Evolutionary conservation across 2,797 vertebrate species (phyloP), one percentile per base, ranked within the genome.

Genomic region (Halcyon chelicuti): DNA sequence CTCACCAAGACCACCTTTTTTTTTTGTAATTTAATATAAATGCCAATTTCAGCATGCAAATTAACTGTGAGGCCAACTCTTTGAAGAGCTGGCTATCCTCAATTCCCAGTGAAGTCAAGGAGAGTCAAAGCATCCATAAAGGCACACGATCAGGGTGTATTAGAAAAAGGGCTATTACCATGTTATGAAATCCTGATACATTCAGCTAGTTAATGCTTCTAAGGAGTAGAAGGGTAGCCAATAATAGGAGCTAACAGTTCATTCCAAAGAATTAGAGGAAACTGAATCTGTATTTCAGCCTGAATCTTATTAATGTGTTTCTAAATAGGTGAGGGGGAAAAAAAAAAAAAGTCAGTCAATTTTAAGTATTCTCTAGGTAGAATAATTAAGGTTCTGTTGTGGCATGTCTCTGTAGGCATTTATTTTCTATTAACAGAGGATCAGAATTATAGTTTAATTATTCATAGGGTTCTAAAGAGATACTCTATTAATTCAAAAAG

Each of bases 391-490:
- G 16, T 8, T 95, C 58, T 35, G 5, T 67, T 63, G 39, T 74
- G 61, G 76, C 40, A 77, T 7, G 37, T 61, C 87, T 77, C 78
- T 19, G 11, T n/a, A 67, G 88, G 44, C 68, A 78, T 91, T 89
- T 93, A 62, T 82, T 90, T 93, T 77, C 65, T 88, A 91, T 86
- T 94, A 97, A 90, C 20, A 71, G 54, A 91, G 13, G 31, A 87
- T 79, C 60, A 67, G 61, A 95, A 90, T 86, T 88, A 88, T 8
- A 62, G 72, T 47, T 95, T 86, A 96, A 93, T 95, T 91, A 95
- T 94, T 91, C 86, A 93, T 67, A 37, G 35, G 33, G 19, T 73
- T 94, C 91, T 86, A 78, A 92, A 82, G 74, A 92, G 61, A 46
- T 25, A 52, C n/a, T 67, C 54, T 29, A 7, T 93, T 91, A 63